Base-by-base conservation (phyloP, 2,797 vertebrate species). In the Sitta carolinensis region DNA sequence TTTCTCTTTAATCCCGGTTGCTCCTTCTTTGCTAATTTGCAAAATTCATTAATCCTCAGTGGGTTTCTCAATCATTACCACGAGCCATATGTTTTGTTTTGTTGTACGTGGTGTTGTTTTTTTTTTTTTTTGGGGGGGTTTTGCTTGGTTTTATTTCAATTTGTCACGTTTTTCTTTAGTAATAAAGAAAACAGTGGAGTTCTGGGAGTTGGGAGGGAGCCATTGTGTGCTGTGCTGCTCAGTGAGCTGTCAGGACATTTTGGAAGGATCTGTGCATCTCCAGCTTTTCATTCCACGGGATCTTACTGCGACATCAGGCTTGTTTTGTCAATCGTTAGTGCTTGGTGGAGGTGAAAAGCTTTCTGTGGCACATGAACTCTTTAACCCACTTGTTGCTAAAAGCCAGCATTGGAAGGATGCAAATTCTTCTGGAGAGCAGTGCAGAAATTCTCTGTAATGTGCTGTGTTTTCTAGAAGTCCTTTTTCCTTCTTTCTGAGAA, bases 21-120 rank as follows among this genome's bases (percentile, higher is more conserved):
- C 58, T 90, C 55, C 64, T 95, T 74, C 92, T 87, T 79, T 74
- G 85, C 85, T 90, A 91, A 94, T 96, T 96, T 96, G 77, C 83
- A 82, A 79, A 94, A 84, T 94, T 93, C 87, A 88, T 97, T 94
- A 94, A 90, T 95, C 92, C 43, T 0, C 83, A 62, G 89, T 68
- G 94, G 64, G 91, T 87, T 93, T 95, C 94, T 89, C 77, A 77
- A 1, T 82, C 90, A 34, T 94, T 95, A 87, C 63, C 16, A 4
- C 25, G 63, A 90, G 52, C 59, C 7, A 30, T 94, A 58, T 61
- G 84, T 87, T 93, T 88, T 76, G 80, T 73, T 94, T 92, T 90
- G 88, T 54, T 81, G 32, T 51, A 15, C 10, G 18, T 45, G 27
- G 30, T 87, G 61, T 61, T 70, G 3, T 50, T 81, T 48, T 50